A percentile compares a stretch with the other conserved stretches of the same genome.
Evolutionary conservation across 1,140 invertebrate species (phyloP).

Genomic region (Drosophila asahinai): DNA sequence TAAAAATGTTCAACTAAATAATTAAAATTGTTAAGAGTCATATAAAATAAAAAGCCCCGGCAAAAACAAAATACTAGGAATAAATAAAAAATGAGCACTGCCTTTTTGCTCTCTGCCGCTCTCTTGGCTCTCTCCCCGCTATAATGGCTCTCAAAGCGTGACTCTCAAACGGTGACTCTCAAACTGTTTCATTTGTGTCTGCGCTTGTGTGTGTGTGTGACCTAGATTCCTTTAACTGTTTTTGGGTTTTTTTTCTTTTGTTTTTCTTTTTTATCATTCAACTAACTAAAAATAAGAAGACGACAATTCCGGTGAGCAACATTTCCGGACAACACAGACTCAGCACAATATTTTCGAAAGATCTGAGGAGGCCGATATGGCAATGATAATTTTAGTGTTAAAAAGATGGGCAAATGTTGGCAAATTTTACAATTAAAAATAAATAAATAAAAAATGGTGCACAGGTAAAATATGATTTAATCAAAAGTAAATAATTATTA

Average conservation of each 20-base stretch:
- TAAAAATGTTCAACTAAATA: slow-evolving; percentile 52
- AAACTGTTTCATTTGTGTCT: slow-evolving; percentile 21
- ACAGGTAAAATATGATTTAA: not conserved
- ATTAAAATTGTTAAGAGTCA: slow-evolving; percentile 52
- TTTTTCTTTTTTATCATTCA: slow-evolving; percentile 12
- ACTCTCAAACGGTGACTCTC: slow-evolving; percentile 32
- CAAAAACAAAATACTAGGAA: slow-evolving; percentile 16
- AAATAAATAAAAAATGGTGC: not conserved
- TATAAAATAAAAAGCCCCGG: slow-evolving; percentile 36
- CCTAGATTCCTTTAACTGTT: slow-evolving; percentile 28
- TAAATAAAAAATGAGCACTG: slow-evolving; percentile 20
- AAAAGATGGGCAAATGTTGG: not conserved
- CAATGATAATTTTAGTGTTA: slow-evolving; percentile 1
- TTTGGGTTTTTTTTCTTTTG: not conserved
- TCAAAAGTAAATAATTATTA: no score
- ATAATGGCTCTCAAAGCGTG: slow-evolving; percentile 1
- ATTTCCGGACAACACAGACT: slow-evolving; percentile 39
- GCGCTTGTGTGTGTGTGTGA: slow-evolving; percentile 23
- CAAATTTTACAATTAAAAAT: no score
- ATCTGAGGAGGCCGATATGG: slow-evolving; percentile 5
- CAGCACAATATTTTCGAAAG: slow-evolving; percentile 8
- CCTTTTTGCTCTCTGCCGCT: not conserved
- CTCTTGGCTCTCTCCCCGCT: slow-evolving; percentile 18
- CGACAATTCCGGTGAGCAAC: slow-evolving; percentile 10
- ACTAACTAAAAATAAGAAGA: slow-evolving; percentile 16